Evolutionary conservation across 2,113 vertebrate species (phyloP), one percentile per base, ranked within the genome.

Genomic region (Coptodon rendalli): DNA sequence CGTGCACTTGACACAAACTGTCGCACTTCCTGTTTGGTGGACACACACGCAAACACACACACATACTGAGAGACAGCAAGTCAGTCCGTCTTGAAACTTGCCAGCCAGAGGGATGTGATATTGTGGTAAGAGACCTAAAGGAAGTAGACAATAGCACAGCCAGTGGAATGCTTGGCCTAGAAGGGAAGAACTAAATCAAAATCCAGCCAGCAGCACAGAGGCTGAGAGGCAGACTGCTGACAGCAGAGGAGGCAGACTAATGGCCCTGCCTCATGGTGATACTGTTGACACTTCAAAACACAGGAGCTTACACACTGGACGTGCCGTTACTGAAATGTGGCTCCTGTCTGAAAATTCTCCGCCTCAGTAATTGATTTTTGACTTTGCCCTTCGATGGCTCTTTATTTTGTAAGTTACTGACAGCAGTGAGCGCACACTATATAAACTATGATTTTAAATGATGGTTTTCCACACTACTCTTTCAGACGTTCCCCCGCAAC

Each of bases 131-230:
- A 85, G 86, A 83, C 89, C 82, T 81, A 66, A 90, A 78, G 93
- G 93, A 94, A 92, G 91, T 56, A 40, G 89, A 93, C 94, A 91
- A 92, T 87, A 87, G 92, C 87, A 57, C 81, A 89, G 91, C 90
- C 91, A 87, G 88, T 29, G 80, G 88, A 92, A 91, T 63, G 86
- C 68, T 84, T 34, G 53, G 90, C 88, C 82, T 86, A 84, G 80
- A 56, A 68, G 79, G 84, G 82, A 89, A 91, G 85, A 84, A 86
- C 66, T 16, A 85, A 89, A 89, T 89, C 82, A 76, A 86, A 92
- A 89, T 87, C 86, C 83, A 87, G 89, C 80, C 88, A 92, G 81
- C 87, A 87, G 86, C n/a, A 29, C 45, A 82, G 86, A 76, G 61
- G 63, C 84, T 50, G 83, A 80, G 87, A 86, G 86, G 66, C 43